phyloP scores from a whole-genome alignment of 2,888 invertebrate genomes.

The Rhogogaster chlorosoma region DNA sequence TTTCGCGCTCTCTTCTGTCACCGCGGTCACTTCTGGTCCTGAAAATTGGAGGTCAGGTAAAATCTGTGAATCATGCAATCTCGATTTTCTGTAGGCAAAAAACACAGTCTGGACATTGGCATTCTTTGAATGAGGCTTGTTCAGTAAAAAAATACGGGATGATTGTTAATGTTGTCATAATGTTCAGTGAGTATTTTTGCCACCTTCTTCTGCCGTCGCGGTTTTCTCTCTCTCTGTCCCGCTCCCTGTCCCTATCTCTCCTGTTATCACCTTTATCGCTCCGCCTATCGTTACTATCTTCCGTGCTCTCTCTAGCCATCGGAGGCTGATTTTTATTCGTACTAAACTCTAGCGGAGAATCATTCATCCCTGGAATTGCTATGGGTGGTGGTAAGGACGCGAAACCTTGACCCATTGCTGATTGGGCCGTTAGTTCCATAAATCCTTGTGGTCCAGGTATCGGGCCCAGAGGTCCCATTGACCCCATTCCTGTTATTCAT shows the following conservation, averaged over 20 bases:
- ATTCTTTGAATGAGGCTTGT: too few species aligned
- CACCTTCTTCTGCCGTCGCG: conserved; percentile 75
- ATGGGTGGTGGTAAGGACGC: conserved; percentile 73
- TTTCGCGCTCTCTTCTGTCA: conserved; percentile 77
- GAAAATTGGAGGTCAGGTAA: conserved; percentile 23
- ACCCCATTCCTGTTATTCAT: conserved; percentile 70
- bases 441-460: conserved; percentile 74
- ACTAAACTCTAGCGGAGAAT: conserved; percentile 83
- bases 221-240: conserved; percentile 76
- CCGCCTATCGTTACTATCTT: conserved; percentile 70
- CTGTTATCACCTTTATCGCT: conserved; percentile 73
- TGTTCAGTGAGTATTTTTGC: conserved; percentile 3
- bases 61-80: neutral
- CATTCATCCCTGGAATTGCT: conserved; percentile 80
- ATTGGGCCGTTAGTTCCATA: conserved; percentile 74
- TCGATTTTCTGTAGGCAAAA: neutral
- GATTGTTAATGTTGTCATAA: neutral
- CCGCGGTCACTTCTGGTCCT: conserved; percentile 73
- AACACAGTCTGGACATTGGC: neutral
- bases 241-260: conserved; percentile 75
- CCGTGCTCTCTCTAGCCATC: conserved; percentile 77
- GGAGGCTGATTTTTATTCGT: conserved; percentile 82
- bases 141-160: neutral
- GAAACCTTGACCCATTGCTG: conserved; percentile 64
- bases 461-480: conserved; percentile 73